Evolutionary conservation across 2,113 vertebrate species (phyloP).

Genomic region (Hiodon tergisus): DNA sequence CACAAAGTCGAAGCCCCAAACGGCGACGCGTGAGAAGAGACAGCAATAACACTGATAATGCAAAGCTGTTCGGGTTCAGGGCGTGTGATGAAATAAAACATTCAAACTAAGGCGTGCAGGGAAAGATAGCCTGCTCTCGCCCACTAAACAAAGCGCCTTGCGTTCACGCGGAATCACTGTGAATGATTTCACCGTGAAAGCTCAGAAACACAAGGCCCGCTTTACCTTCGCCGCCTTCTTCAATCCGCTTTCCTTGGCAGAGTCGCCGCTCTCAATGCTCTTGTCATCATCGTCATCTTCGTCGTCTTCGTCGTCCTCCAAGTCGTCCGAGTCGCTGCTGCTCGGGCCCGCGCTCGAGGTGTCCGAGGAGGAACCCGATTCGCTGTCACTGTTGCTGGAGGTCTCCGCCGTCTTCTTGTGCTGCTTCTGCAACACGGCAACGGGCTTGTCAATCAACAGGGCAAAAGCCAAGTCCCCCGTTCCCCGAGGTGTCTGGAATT

Average conservation of each 20-base stretch:
- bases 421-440: constrained; percentile 66
- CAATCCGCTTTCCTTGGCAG: constrained; percentile 77
- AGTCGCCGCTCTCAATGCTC: constrained; percentile 82
- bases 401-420: constrained; percentile 80
- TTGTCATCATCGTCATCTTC: constrained; percentile 76
- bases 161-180: too few relatives aligned
- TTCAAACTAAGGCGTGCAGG: constrained; percentile 16
- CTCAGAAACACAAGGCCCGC: too few relatives aligned
- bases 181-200: too few relatives aligned
- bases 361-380: constrained; percentile 88
- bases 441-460: constrained; percentile 14
- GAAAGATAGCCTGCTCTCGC: neutral
- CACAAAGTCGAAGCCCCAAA: too few relatives aligned
- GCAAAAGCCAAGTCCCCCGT: neutral
- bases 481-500: neutral
- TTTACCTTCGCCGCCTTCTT: constrained; percentile 84
- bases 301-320: constrained; percentile 88
- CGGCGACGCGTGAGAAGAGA: too few relatives aligned
- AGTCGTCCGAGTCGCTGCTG: constrained; percentile 90
- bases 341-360: constrained; percentile 91
- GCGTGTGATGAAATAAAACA: neutral
- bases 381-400: constrained; percentile 83
- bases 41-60: too few relatives aligned
- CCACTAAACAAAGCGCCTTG: too few relatives aligned
- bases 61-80: too few relatives aligned